phyloP scores from a whole-genome alignment of 2,113 vertebrate species.

The Oreocharis arfaki region DNA sequence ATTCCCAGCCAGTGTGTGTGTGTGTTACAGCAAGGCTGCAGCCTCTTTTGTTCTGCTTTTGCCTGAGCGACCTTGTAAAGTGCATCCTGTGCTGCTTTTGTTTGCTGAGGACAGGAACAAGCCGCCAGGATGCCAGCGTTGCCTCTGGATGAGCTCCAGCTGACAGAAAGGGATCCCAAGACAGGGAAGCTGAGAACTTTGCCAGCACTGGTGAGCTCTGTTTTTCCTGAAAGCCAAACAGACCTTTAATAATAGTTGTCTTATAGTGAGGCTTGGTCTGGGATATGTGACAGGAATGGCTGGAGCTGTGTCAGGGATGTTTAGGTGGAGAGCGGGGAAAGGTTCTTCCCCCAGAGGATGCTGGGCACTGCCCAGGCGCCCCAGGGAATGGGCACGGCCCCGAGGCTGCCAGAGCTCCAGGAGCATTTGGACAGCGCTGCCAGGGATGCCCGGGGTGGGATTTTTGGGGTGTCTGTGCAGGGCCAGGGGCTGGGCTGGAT shows the following conservation, averaged over 20 bases:
- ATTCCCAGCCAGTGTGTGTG: background rate
- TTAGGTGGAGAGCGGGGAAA: background rate
- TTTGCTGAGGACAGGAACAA: background rate
- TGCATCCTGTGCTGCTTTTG: background rate
- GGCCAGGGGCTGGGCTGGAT: rapidly evolving
- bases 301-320: background rate
- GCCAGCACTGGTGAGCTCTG: slow-evolving; percentile 85
- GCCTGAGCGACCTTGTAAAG: background rate
- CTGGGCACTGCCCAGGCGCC: background rate
- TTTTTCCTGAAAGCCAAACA: background rate
- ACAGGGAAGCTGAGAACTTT: slow-evolving; percentile 80
- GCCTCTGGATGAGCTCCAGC: slow-evolving; percentile 88
- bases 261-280: background rate
- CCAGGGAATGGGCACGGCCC: background rate
- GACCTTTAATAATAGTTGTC: background rate
- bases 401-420: background rate
- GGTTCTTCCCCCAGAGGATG: background rate
- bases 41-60: background rate
- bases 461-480: background rate
- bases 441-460: background rate
- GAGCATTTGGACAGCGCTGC: background rate
- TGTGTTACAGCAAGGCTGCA: background rate
- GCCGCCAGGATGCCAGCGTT: slow-evolving; percentile 68
- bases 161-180: slow-evolving; percentile 75
- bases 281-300: background rate